phyloP scores from a whole-genome alignment of 1,140 invertebrate species.

The Drosophila willistoni region DNA sequence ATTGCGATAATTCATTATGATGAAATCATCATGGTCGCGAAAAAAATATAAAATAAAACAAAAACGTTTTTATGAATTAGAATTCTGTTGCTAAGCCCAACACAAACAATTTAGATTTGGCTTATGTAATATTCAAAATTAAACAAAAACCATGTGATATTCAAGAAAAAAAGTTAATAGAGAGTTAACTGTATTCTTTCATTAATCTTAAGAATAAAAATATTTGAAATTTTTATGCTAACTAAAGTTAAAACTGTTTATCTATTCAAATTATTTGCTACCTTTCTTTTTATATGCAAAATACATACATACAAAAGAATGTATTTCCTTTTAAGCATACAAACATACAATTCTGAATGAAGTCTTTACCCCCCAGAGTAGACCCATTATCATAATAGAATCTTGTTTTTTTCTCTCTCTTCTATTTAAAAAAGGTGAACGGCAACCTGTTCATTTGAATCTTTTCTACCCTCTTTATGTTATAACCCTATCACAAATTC shows the following conservation, averaged over 20 bases:
- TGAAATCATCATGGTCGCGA: too few relatives aligned
- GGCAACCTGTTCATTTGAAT: conserved; percentile 62
- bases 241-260: background rate
- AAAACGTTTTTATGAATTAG: too few relatives aligned
- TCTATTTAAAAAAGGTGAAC: conserved; percentile 27
- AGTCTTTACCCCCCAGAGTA: conserved; percentile 15
- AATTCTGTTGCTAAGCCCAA: too few relatives aligned
- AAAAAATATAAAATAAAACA: too few relatives aligned
- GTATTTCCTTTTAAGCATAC: conserved; percentile 1
- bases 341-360: conserved; percentile 15
- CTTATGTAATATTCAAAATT: background rate
- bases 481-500: conserved; percentile 33
- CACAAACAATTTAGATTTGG: too few relatives aligned
- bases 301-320: background rate
- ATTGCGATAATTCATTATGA: background rate
- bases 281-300: conserved; percentile 14
- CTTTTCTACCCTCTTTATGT: conserved; percentile 26
- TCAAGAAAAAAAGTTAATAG: too few relatives aligned
- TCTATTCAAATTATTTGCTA: conserved; percentile 2
- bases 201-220: background rate
- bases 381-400: conserved; percentile 54
- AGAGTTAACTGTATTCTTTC: too few relatives aligned
- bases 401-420: conserved; percentile 25
- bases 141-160: background rate
- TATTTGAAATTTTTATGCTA: background rate